These are phyloP conservation scores for Protobothrops flavoviridis DNA, from an alignment of 2,113 vertebrate genomes.

Conservation along the genomic window DNA sequence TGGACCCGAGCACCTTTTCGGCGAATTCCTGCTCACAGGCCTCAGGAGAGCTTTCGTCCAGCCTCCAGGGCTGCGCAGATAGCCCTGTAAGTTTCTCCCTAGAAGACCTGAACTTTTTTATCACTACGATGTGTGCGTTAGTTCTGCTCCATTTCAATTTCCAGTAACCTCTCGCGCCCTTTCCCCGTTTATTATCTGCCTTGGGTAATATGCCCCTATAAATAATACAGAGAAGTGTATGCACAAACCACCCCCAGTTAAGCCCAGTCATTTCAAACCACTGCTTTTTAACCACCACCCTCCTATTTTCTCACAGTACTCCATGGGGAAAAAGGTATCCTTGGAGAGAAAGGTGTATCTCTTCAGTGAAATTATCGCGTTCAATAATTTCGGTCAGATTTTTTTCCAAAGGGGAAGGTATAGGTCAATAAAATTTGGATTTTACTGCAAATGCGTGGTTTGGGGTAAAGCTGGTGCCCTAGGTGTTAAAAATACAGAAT, in stretches of 20 bases:
- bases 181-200: not conserved
- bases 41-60: slow-evolving; percentile 73
- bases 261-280: not conserved
- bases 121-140: slow-evolving; percentile 88
- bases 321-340: not conserved
- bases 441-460: slow-evolving; percentile 53
- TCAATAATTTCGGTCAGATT: not conserved
- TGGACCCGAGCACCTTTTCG: slow-evolving; percentile 77
- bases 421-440: slow-evolving; percentile 68
- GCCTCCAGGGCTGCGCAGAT: slow-evolving; percentile 75
- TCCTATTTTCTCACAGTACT: not conserved
- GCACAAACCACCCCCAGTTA: not conserved
- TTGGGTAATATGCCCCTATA: not conserved
- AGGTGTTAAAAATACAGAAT: not conserved
- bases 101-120: slow-evolving; percentile 91
- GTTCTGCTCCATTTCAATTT: slow-evolving; percentile 86
- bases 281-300: not conserved
- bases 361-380: not conserved
- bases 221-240: not conserved
- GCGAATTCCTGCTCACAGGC: slow-evolving; percentile 79
- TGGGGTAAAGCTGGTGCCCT: no score
- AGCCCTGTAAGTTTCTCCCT: slow-evolving; percentile 89
- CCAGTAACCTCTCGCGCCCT: slow-evolving; percentile 51
- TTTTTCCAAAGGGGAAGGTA: slow-evolving; percentile 10
- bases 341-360: not conserved